phyloP scores from a whole-genome alignment of 2,113 vertebrate species.

The Aythya baeri region DNA sequence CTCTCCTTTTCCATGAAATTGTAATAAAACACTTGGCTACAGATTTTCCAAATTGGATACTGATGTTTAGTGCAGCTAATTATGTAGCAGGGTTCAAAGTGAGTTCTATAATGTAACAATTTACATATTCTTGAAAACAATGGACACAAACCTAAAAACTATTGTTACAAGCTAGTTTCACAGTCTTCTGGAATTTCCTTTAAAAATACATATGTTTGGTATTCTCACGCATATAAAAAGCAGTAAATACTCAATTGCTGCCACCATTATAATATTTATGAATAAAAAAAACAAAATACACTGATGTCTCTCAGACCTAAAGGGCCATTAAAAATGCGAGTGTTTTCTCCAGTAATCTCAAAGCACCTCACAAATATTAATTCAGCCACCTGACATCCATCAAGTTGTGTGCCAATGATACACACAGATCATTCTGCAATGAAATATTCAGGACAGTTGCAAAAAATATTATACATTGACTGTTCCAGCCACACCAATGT shows the following conservation, averaged over 20 bases:
- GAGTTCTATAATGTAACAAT: constrained; percentile 39
- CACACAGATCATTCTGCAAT: neutral
- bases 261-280: constrained; percentile 10
- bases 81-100: constrained; percentile 68
- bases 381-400: neutral
- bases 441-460: neutral
- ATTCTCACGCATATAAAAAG: constrained; percentile 65
- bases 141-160: constrained; percentile 49
- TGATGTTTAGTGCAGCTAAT: constrained; percentile 63
- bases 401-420: neutral
- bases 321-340: neutral
- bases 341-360: neutral
- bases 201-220: constrained; percentile 68
- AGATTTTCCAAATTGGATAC: constrained; percentile 69
- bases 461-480: neutral
- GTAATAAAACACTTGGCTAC: constrained; percentile 71
- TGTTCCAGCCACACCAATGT: neutral
- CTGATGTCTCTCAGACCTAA: constrained; percentile 17
- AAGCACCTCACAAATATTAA: neutral
- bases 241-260: constrained; percentile 54
- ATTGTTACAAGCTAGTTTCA: constrained; percentile 70
- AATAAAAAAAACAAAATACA: neutral
- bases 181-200: constrained; percentile 70
- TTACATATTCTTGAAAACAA: constrained; percentile 72
- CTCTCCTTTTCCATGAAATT: constrained; percentile 55